Conservation (phyloP, 2,113 vertebrate genomes). For the Pomatostomus ruficeps region DNA sequence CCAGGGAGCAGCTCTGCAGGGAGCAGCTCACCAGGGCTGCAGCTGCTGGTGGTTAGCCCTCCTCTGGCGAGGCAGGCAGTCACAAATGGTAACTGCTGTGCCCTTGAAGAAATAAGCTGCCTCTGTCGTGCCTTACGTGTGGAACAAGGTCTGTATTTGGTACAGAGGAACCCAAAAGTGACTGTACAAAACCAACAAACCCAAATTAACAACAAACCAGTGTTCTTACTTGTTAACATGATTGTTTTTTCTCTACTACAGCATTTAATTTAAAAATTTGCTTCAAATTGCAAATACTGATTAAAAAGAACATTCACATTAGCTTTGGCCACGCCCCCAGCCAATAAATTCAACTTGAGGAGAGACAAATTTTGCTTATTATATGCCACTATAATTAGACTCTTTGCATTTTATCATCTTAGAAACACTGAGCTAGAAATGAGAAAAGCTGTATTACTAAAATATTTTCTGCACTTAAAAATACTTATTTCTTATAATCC, state of each 20-base stretch:
- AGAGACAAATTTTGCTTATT: neutral
- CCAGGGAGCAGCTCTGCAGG: neutral
- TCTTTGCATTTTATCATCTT: neutral
- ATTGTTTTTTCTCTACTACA: neutral
- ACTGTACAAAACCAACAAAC: neutral
- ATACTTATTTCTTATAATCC: neutral
- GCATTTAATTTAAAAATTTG: neutral
- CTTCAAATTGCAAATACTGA: neutral
- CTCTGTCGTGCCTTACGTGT: neutral
- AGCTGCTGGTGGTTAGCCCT: neutral
- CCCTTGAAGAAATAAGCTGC: neutral
- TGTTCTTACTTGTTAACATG: neutral
- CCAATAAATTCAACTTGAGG: neutral
- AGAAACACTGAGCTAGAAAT: neutral
- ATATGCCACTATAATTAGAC: neutral
- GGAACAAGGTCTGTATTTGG: neutral
- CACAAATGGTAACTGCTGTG: neutral
- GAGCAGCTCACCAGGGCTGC: neutral
- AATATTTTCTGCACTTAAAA: neutral
- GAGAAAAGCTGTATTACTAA: neutral
- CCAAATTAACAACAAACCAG: neutral
- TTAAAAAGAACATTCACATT: neutral
- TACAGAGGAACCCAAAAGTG: neutral
- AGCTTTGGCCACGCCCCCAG: neutral
- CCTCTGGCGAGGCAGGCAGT: neutral